A percentile compares a stretch with the other conserved stretches of the same genome.
phyloP scores from a whole-genome alignment of 1,140 invertebrate species.

The Drosophila seguyi region DNA sequence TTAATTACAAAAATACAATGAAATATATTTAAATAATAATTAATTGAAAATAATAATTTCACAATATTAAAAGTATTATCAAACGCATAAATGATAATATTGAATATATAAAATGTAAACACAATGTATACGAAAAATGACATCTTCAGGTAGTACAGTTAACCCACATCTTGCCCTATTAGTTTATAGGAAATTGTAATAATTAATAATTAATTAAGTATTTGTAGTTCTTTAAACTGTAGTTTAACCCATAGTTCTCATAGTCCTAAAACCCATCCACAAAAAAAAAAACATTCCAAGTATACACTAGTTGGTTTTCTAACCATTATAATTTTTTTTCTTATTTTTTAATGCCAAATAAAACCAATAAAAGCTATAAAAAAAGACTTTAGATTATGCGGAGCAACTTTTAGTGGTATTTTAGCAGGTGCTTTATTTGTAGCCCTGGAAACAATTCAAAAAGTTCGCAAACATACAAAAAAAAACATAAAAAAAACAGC shows the following conservation, averaged over 20 bases:
- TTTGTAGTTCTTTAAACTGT: too few relatives aligned
- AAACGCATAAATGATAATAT: background rate
- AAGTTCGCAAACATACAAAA: background rate
- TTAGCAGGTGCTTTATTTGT: slow-evolving; percentile 24
- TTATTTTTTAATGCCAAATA: slow-evolving; percentile 22
- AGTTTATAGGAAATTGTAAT: background rate
- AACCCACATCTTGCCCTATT: background rate
- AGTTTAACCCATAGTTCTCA: slow-evolving; percentile 3
- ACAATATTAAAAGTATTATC: background rate
- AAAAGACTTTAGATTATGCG: slow-evolving; percentile 12
- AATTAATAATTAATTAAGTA: too few relatives aligned
- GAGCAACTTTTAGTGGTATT: background rate
- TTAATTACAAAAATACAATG: too few relatives aligned
- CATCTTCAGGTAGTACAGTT: background rate
- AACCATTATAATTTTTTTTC: slow-evolving; percentile 5
- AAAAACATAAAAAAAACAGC: background rate
- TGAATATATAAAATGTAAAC: background rate
- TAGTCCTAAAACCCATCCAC: slow-evolving; percentile 7
- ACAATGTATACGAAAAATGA: background rate
- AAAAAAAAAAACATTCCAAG: background rate
- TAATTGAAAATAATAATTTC: too few relatives aligned
- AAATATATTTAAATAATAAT: too few relatives aligned
- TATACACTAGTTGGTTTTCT: slow-evolving; percentile 38
- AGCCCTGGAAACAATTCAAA: slow-evolving; percentile 12
- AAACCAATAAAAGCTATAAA: slow-evolving; percentile 23